A percentile compares a stretch with the other conserved stretches of the same genome.
Evolutionary conservation across 2,113 vertebrate genomes (phyloP).

Genomic region (Ranitomeya variabilis): DNA sequence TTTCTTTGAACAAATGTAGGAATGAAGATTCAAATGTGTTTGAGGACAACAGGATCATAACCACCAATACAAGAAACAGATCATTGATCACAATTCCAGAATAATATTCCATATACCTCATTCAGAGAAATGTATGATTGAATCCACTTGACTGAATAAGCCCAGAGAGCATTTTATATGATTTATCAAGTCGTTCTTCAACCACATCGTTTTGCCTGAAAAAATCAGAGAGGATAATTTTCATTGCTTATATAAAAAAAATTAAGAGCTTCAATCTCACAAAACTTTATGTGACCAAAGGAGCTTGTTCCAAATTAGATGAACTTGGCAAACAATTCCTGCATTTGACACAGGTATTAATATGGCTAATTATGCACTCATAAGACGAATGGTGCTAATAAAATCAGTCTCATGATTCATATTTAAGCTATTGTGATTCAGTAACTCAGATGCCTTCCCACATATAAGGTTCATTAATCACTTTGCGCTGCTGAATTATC

Average conservation of each 20-base stretch:
- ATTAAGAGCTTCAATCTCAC: background rate
- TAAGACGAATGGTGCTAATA: constrained; percentile 52
- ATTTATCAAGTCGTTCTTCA: background rate
- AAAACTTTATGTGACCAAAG: constrained; percentile 45
- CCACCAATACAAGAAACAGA: background rate
- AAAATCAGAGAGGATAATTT: background rate
- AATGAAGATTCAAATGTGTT: too few relatives aligned
- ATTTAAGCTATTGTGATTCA: constrained; percentile 44
- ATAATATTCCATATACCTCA: background rate
- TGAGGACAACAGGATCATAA: background rate
- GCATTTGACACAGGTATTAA: constrained; percentile 41
- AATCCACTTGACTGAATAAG: background rate
- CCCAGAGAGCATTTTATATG: background rate
- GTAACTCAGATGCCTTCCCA: constrained; percentile 38
- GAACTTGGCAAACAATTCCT: constrained; percentile 38
- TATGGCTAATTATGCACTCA: constrained; percentile 46
- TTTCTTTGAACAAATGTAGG: too few relatives aligned
- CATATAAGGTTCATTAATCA: constrained; percentile 53
- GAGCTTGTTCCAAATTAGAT: constrained; percentile 27
- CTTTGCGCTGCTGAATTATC: constrained; percentile 24
- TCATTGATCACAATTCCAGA: background rate
- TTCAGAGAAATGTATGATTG: background rate
- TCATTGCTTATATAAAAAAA: constrained; percentile 15
- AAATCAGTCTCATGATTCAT: constrained; percentile 42
- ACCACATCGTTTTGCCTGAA: background rate